Conservation (phyloP, 92 coral and sea anemone genomes). For the Pocillopora meandrina region DNA sequence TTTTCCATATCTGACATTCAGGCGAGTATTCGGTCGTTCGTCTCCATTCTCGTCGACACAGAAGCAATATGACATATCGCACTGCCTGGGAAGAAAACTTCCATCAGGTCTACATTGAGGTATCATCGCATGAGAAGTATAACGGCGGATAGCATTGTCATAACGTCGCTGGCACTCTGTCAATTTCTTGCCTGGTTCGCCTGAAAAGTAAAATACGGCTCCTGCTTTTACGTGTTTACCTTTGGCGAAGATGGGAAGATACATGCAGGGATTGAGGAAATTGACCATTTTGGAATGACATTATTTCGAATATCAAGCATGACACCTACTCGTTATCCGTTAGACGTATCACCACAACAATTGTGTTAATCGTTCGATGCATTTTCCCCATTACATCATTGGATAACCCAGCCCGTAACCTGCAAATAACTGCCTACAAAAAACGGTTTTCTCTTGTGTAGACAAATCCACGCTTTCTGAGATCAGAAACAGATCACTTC, state of each 20-base stretch:
- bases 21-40: conserved; percentile 54
- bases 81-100: conserved; percentile 56
- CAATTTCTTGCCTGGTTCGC: conserved; percentile 24
- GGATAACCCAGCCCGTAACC: too few relatives aligned
- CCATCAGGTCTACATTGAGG: conserved; percentile 66
- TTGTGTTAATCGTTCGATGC: too few relatives aligned
- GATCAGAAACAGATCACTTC: too few relatives aligned
- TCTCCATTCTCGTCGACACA: conserved; percentile 68
- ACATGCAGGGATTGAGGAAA: too few relatives aligned
- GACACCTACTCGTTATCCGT: background rate
- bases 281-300: too few relatives aligned
- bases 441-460: too few relatives aligned
- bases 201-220: background rate
- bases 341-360: too few relatives aligned
- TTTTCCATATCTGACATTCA: conserved; percentile 34
- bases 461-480: too few relatives aligned
- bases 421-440: too few relatives aligned
- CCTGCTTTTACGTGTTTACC: too few relatives aligned
- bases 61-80: conserved; percentile 75
- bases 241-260: too few relatives aligned
- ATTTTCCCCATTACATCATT: too few relatives aligned
- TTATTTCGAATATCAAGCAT: background rate
- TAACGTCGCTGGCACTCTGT: conserved; percentile 47
- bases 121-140: conserved; percentile 44
- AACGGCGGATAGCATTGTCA: conserved; percentile 38